Evolutionary conservation across 2,113 vertebrate species (phyloP).

Genomic region (Lepidothrix coronata): DNA sequence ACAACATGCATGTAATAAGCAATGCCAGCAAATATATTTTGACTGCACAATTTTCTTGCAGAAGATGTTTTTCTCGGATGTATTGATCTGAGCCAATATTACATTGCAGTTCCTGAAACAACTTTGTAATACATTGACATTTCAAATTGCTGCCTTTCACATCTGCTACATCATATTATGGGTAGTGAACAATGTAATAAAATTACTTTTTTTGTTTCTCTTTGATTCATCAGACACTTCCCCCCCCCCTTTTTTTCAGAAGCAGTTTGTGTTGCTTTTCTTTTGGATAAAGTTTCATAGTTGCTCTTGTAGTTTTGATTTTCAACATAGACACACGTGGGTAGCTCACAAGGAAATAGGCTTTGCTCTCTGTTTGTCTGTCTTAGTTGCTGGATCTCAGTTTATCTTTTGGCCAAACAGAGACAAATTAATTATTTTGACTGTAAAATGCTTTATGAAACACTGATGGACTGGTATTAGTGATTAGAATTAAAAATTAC

Average conservation of each 20-base stretch:
- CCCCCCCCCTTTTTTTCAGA: no score
- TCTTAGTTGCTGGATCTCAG: background rate
- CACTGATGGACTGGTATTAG: background rate
- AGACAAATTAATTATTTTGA: background rate
- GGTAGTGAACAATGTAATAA: background rate
- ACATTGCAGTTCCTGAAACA: background rate
- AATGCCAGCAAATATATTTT: background rate
- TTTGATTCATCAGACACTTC: background rate
- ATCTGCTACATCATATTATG: background rate
- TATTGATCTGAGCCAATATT: background rate
- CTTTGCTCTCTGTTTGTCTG: background rate
- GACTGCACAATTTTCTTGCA: background rate
- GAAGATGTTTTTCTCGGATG: background rate
- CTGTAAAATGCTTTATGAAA: background rate
- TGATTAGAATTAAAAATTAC: background rate
- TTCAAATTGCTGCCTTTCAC: background rate
- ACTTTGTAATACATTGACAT: accelerated
- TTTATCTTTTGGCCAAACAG: background rate
- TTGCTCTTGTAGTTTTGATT: background rate
- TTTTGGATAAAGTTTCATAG: background rate
- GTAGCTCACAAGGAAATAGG: background rate
- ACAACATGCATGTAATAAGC: background rate
- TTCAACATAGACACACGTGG: background rate
- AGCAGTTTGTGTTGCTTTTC: background rate
- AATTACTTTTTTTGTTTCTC: background rate